Evolutionary conservation across 1,140 invertebrate genomes (phyloP), one percentile per base, ranked within the genome.

Genomic region (Aethina tumida): DNA sequence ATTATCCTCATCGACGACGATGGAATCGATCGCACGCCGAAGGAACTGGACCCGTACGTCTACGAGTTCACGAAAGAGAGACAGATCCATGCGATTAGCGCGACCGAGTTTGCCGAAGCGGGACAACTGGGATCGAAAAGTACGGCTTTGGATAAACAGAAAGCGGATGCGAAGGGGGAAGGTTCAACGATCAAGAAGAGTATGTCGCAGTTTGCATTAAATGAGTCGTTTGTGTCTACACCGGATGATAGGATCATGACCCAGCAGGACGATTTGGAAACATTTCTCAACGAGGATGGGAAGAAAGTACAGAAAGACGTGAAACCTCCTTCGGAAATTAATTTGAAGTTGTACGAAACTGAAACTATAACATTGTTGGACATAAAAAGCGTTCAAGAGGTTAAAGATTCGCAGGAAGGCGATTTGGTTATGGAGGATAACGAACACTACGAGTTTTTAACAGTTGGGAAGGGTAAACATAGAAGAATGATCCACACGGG

Each of bases 341-440:
- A 66, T 34, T 59, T 84, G 4, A 63, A 64, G 1, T 55, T 85
- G 1, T 69, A 61, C 28, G 81, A 83, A 60, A 82, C 79, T 0
- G 67, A 74, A 20, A 79, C 78, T 0, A 53, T 66, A 15, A 71
- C 76, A 30, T 45, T 83, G 2, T 76, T 79, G 40, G 77, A 80
- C 37, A 51, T 79, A 32, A 69, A 70, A 0, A 73, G 75, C 45
- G 65, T 67, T 39, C 77, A 76, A 0, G 77, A 64, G 2, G 64
- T 77, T 39, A 64, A 67, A 41, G 69, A 67, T 25, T 71, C 71
- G 1, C 46, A 62, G 0, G 75, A 77, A 49, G 78, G 49, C 8
- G 27, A 47, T 13, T 8, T 29, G 9, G 67, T 76, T 0, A 66
- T 75, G 47, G 61, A 65, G 41, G 68, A 76, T 22, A 84, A 84